Base-by-base conservation (phyloP, 2,113 vertebrate species). In the Corythornis cristatus region DNA sequence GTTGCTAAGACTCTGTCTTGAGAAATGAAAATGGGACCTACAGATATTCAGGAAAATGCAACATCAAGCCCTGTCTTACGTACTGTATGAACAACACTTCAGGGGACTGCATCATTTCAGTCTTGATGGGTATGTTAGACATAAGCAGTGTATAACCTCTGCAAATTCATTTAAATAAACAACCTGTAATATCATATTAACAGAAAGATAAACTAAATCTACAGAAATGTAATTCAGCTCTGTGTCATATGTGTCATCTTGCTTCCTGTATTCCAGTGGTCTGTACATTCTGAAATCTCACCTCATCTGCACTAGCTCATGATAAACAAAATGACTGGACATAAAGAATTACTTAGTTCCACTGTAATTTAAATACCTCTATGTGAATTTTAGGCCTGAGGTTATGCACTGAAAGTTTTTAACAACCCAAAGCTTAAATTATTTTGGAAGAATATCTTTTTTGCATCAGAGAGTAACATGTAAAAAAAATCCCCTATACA, bases 351-450 rank as follows among this genome's bases (percentile, higher is more conserved):
- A 82, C 45, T 92, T 81, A 45, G 35, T 81, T 93, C 35, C 72
- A 83, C 37, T 81, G 53, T 79, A 45, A 87, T 57, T 85, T 89
- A 92, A 90, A 88, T 71, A 45, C 28, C 20, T 76, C 74, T 71
- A 26, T 10, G 67, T 66, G 57, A 93, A 66, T 33, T 84, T 94
- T 74, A 78, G 40, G 37, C 70, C 90, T 54, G n/a, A 90, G 29
- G 66, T 96, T 74, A 89, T 43, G 74, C 76, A 62, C 29, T 82
- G 60, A 28, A 95, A 66, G 40, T 72, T 96, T 93, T 93, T 88
- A 90, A 93, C 66, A 71, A 82, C 22, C n/a, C 48, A 76, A 73
- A 96, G 16, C 54, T 92, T 89, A 95, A 97, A 93, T 76, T 0
- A 89, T 85, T 89, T 62, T 86, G 46, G 56, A 70, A 92, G 45